Percentiles rank a stretch among this genome's conserved stretches.
These are phyloP conservation scores for Spisula solida DNA, from an alignment of 2,888 invertebrate species.

Conservation along the genomic window DNA sequence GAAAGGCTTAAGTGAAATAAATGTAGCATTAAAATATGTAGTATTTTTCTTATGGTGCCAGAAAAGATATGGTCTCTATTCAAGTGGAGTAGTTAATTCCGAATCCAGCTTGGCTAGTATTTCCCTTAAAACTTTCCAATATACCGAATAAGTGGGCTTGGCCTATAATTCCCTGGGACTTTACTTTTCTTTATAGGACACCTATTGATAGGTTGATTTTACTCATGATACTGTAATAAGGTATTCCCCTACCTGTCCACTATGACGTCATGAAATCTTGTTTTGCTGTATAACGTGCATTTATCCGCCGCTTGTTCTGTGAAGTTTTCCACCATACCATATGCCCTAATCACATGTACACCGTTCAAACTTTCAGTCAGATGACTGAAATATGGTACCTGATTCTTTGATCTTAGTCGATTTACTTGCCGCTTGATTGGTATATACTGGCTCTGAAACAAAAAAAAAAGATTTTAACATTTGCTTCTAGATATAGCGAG, in stretches of 20 bases:
- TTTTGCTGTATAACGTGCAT: background rate
- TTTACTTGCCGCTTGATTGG: slow-evolving; percentile 86
- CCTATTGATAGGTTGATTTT: no score
- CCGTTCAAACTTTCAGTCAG: slow-evolving; percentile 89
- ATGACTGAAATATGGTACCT: slow-evolving; percentile 86
- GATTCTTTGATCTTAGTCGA: slow-evolving; percentile 85
- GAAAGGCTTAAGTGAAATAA: no score
- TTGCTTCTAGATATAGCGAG: no score
- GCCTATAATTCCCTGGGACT: no score
- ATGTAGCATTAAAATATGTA: no score
- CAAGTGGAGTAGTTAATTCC: no score
- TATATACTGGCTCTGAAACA: slow-evolving; percentile 88
- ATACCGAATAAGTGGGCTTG: no score
- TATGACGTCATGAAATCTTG: background rate
- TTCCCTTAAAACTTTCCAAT: no score
- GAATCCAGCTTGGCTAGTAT: no score
- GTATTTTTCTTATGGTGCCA: no score
- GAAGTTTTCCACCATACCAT: slow-evolving; percentile 79
- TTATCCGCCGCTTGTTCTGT: slow-evolving; percentile 46
- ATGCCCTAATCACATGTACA: slow-evolving; percentile 85
- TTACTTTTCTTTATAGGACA: no score
- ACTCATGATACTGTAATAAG: background rate
- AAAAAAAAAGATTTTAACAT: background rate
- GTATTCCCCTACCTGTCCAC: background rate
- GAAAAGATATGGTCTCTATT: no score